phyloP scores from a whole-genome alignment of 2,888 invertebrate species.

The Lepidocyrtoides sp. region DNA sequence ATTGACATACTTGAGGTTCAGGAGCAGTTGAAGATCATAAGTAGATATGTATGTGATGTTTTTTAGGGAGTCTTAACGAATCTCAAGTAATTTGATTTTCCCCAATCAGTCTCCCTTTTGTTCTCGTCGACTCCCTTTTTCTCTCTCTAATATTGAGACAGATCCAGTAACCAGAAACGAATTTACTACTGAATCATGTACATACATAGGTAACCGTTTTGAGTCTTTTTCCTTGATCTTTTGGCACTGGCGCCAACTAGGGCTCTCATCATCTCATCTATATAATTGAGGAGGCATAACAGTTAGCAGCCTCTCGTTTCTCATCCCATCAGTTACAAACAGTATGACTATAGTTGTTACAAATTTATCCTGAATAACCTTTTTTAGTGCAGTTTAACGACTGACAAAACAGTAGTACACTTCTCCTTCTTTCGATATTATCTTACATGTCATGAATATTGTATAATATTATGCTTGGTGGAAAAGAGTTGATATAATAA shows the following conservation, averaged over 20 bases:
- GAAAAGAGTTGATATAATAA: constrained; percentile 9
- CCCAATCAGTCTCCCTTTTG: constrained; percentile 69
- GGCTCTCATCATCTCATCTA: constrained; percentile 67
- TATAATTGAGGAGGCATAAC: constrained; percentile 62
- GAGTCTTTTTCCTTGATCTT: constrained; percentile 23
- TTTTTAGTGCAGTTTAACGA: constrained; percentile 22
- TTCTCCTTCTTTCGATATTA: no score
- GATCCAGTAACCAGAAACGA: constrained; percentile 2
- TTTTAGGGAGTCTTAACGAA: constrained; percentile 43
- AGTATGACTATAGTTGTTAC: neutral
- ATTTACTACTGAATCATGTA: constrained; percentile 33
- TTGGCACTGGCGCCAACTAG: constrained; percentile 71
- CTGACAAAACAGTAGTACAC: no score
- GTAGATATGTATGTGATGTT: neutral
- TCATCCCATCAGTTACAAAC: constrained; percentile 14
- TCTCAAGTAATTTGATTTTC: constrained; percentile 74
- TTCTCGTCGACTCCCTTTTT: constrained; percentile 34
- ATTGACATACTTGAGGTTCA: neutral
- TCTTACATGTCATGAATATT: no score
- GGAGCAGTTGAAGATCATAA: neutral
- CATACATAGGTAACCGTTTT: neutral
- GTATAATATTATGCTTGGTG: neutral
- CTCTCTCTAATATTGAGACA: neutral
- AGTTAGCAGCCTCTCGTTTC: constrained; percentile 29
- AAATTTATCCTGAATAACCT: constrained; percentile 28